Evolutionary conservation across 2,113 vertebrate genomes (phyloP).

Genomic region (Poecile atricapillus): DNA sequence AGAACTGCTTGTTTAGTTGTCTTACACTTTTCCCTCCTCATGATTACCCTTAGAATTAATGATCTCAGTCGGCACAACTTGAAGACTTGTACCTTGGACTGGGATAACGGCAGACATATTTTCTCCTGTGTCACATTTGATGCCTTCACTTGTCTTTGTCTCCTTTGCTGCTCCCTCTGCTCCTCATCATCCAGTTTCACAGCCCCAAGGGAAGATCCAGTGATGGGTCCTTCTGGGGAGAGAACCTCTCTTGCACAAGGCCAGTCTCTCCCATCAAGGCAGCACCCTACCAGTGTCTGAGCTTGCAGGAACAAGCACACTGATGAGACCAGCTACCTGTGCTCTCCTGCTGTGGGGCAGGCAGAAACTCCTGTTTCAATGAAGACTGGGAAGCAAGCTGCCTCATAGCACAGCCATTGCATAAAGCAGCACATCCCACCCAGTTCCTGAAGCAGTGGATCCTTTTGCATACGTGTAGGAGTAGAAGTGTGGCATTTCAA

Average conservation of each 20-base stretch:
- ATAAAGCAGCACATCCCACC: neutral
- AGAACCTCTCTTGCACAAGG: neutral
- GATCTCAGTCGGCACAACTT: neutral
- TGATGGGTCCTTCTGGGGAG: neutral
- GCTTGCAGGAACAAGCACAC: neutral
- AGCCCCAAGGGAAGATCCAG: neutral
- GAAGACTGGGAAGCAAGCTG: neutral
- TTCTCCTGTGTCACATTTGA: neutral
- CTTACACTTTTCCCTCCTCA: neutral
- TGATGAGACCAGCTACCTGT: neutral
- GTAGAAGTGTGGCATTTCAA: neutral
- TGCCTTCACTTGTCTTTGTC: neutral
- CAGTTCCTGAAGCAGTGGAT: neutral
- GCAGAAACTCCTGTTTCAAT: rapidly evolving
- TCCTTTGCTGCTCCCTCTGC: neutral
- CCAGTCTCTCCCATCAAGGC: neutral
- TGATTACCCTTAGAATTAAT: neutral
- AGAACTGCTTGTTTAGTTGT: neutral
- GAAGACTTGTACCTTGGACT: neutral
- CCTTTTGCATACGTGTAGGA: rapidly evolving
- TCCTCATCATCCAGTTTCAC: neutral
- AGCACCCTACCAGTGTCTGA: neutral
- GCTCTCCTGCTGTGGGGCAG: neutral
- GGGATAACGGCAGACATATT: neutral
- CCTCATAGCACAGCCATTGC: neutral